Percentiles rank a stretch among this genome's conserved stretches.
Conservation (phyloP, 2,113 vertebrate genomes). For the Phrynocephalus versicolor region DNA sequence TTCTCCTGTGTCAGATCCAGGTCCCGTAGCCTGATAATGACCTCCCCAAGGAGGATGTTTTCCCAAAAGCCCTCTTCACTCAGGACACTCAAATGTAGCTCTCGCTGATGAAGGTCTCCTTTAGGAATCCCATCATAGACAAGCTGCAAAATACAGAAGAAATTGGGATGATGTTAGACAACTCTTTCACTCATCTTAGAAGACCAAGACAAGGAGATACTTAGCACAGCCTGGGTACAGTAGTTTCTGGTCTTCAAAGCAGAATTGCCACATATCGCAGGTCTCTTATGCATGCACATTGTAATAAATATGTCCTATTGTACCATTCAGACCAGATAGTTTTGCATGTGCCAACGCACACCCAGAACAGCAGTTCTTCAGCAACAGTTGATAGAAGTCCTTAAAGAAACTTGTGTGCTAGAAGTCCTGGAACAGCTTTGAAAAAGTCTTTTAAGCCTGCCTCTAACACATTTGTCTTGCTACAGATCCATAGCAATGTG, state of each 20-base stretch:
- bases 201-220: not conserved
- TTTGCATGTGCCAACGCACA: not conserved
- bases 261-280: not conserved
- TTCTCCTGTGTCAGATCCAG: conserved; percentile 88
- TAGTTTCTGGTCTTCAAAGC: not conserved
- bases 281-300: no score
- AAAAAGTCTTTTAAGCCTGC: no score
- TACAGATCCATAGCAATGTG: no score
- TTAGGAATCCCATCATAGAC: conserved; percentile 91
- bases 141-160: conserved; percentile 72
- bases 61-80: conserved; percentile 95
- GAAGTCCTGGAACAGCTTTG: no score
- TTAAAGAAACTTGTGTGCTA: no score
- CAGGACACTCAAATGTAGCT: conserved; percentile 91
- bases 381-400: no score
- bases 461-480: no score
- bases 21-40: conserved; percentile 85
- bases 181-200: not conserved
- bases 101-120: conserved; percentile 91
- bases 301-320: no score
- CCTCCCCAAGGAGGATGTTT: conserved; percentile 90
- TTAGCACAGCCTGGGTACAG: not conserved
- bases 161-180: not conserved
- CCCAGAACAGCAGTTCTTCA: not conserved
- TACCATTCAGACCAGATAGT: no score